phyloP scores from a whole-genome alignment of 1,140 invertebrate genomes.

The Piezodorus guildinii region DNA sequence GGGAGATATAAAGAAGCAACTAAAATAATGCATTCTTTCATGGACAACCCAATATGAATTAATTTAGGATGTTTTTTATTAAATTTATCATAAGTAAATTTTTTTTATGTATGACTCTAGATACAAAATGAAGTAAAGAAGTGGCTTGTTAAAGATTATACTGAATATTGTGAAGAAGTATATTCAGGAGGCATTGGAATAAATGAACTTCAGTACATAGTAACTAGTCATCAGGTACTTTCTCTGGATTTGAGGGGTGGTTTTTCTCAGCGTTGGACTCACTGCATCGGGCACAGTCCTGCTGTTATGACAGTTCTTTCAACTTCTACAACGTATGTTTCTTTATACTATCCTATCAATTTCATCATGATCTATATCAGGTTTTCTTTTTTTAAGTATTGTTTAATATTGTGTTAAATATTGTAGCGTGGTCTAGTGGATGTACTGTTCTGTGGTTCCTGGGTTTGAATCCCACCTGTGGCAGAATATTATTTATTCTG shows the following conservation, averaged over 20 bases:
- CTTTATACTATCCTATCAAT: background rate
- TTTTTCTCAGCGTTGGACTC: slow-evolving; percentile 5
- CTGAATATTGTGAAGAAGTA: slow-evolving; percentile 4
- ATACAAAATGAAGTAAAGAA: background rate
- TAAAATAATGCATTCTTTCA: too few species aligned
- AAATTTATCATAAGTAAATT: background rate
- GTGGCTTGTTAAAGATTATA: background rate
- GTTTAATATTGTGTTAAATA: too few species aligned
- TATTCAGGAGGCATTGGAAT: background rate
- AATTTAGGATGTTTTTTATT: background rate
- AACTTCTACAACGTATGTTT: background rate
- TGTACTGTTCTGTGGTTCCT: too few species aligned
- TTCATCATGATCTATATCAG: too few species aligned
- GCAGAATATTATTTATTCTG: too few species aligned
- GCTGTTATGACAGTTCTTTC: background rate
- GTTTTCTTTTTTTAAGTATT: too few species aligned
- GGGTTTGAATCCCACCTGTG: too few species aligned
- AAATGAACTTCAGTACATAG: background rate
- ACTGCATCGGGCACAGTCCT: background rate
- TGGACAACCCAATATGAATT: too few species aligned
- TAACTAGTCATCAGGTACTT: slow-evolving; percentile 5
- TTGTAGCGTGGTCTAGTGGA: too few species aligned
- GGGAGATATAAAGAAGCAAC: too few species aligned
- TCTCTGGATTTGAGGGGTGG: background rate
- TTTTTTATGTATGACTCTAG: background rate